Evolutionary conservation across 2,888 invertebrate genomes (phyloP), one percentile per base, ranked within the genome.

Genomic region (Hymenopus coronatus): DNA sequence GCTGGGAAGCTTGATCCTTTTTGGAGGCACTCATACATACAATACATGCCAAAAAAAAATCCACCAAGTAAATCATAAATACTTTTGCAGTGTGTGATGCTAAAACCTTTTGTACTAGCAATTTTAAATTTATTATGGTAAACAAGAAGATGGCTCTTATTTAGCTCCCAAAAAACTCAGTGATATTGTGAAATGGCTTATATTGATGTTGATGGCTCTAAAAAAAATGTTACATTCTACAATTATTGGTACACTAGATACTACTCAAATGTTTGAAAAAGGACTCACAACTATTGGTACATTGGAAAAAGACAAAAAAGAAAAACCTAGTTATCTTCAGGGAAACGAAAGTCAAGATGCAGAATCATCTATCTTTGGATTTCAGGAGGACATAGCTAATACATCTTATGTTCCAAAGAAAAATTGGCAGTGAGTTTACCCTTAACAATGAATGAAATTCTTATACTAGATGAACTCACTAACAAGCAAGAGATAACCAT

Each of bases 121-220:
- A 54, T 25, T 28, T 86, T 28, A 70, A 86, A 70, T 14, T 54
- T 70, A 70, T 70, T 15, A 12, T 70, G 28, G 86, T 46, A 27
- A 86, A 86, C 81, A 54, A 54, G 54, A 27, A 54, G 15, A 81
- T 70, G 81, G 86, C 28, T 9, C 54, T 28, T 25, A 28, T 27
- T 28, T 70, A 30, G 40, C 30, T 40, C 9, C 28, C 82, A 40
- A 85, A 83, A 27, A 46, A 54, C 85, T 83, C 27, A 88, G 92
- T 28, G 2, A 92, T 93, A 94, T 92, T 89, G 20, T 90, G 91
- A n/a, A n/a, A n/a, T n/a, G n/a, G n/a, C n/a, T n/a, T n/a, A n/a
- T n/a, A n/a, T n/a, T n/a, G n/a, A n/a, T n/a, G n/a, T n/a, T n/a
- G n/a, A n/a, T 6, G 81, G 90, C n/a, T 88, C 89, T n/a, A 70